These are phyloP conservation scores for Tenthredo scrophulariae DNA, from an alignment of 2,888 invertebrate species.

Conservation along the genomic window DNA sequence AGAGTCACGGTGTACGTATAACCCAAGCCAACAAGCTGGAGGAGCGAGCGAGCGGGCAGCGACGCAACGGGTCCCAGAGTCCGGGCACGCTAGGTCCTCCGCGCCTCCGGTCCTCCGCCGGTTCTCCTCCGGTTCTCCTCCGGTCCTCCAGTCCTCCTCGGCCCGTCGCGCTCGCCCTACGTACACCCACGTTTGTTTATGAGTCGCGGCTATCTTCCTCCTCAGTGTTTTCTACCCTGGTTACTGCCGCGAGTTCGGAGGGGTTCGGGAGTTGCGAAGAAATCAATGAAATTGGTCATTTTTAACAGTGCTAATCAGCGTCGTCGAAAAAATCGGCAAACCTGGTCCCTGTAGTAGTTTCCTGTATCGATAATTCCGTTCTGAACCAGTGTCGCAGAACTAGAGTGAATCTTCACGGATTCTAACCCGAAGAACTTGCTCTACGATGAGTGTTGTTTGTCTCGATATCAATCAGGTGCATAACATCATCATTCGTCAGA, in stretches of 20 bases:
- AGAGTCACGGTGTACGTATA: slow-evolving; percentile 46
- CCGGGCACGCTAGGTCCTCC: slow-evolving; percentile 45
- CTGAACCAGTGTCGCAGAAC: background rate
- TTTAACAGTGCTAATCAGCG: background rate
- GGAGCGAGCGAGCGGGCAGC: slow-evolving; percentile 56
- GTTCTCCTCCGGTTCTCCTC: slow-evolving; percentile 49
- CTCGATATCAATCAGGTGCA: background rate
- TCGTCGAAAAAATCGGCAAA: background rate
- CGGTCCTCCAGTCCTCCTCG: slow-evolving; percentile 68
- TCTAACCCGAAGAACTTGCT: background rate
- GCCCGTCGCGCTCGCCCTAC: slow-evolving; percentile 71
- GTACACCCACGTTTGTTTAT: slow-evolving; percentile 70
- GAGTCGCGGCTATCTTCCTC: slow-evolving; percentile 61
- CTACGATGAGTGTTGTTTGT: background rate
- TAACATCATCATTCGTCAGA: background rate
- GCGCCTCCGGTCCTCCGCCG: slow-evolving; percentile 49
- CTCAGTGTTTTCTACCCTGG: slow-evolving; percentile 43
- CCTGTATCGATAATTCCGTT: background rate
- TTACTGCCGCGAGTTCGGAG: slow-evolving; percentile 1
- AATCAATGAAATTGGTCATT: background rate
- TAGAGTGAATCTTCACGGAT: background rate
- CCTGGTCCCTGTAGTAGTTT: too few relatives aligned
- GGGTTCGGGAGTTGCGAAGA: background rate
- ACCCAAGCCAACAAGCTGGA: slow-evolving; percentile 33
- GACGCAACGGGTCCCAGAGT: slow-evolving; percentile 49